Conservation (phyloP, 2,888 invertebrate genomes). For the Boloria selene region DNA sequence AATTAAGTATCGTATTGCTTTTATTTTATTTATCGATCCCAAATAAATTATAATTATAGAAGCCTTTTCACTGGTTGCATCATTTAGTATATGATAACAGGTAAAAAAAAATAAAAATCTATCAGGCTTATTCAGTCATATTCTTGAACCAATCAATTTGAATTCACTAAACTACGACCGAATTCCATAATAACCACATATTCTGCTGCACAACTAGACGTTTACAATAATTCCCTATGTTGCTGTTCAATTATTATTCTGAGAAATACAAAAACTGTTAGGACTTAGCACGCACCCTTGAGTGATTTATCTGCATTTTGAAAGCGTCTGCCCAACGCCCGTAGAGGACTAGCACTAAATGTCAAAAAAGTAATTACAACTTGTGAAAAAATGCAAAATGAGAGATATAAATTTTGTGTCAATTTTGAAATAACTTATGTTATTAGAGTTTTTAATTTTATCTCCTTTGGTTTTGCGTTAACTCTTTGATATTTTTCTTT, state of each 20-base stretch:
- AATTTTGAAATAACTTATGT: neutral
- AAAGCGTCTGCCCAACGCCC: slow-evolving; percentile 27
- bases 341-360: slow-evolving; percentile 25
- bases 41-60: no score
- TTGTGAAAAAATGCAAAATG: slow-evolving; percentile 16
- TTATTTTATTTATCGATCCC: no score
- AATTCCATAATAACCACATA: slow-evolving; percentile 4
- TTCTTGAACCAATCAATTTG: no score
- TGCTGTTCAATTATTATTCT: slow-evolving; percentile 44
- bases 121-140: no score
- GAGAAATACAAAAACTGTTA: slow-evolving; percentile 50
- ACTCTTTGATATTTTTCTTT: neutral
- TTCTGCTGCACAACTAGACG: slow-evolving; percentile 34
- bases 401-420: slow-evolving; percentile 6
- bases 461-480: neutral
- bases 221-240: slow-evolving; percentile 38
- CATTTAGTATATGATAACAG: no score
- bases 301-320: slow-evolving; percentile 56
- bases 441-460: neutral
- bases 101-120: no score
- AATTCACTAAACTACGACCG: no score
- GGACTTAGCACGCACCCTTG: slow-evolving; percentile 46
- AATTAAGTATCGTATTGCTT: no score
- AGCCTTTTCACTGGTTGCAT: no score
- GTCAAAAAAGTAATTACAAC: slow-evolving; percentile 26